phyloP scores from a whole-genome alignment of 2,888 invertebrate genomes.

The Aelia acuminata region DNA sequence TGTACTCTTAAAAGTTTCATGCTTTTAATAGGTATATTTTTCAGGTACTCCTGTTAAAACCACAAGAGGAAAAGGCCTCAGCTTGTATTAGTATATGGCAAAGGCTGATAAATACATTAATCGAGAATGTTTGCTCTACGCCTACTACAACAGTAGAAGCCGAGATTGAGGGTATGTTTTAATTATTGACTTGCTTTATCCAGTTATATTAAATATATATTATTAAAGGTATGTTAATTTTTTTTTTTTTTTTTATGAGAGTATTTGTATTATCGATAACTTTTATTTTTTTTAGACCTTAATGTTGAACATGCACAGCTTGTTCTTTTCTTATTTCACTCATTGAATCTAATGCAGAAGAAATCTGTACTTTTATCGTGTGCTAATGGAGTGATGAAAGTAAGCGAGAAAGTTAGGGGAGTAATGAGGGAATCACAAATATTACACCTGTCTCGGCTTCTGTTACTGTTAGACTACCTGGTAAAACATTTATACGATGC shows the following conservation, averaged over 20 bases:
- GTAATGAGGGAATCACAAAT: slow-evolving; percentile 79
- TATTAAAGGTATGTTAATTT: not conserved
- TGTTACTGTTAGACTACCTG: slow-evolving; percentile 92
- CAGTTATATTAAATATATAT: not conserved
- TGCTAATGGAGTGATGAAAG: slow-evolving; percentile 78
- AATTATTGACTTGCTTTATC: not conserved
- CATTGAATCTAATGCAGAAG: slow-evolving; percentile 95
- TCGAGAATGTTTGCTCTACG: slow-evolving; percentile 84
- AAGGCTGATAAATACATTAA: slow-evolving; percentile 88
- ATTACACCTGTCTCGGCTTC: slow-evolving; percentile 84
- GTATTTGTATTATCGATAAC: not conserved
- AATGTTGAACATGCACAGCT: slow-evolving; percentile 97
- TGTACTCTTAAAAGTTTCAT: not conserved
- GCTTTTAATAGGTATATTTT: not conserved
- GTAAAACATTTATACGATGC: slow-evolving; percentile 97
- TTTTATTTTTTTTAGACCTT: slow-evolving; percentile 75
- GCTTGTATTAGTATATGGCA: slow-evolving; percentile 94
- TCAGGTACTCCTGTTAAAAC: slow-evolving; percentile 81
- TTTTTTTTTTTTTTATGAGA: not conserved
- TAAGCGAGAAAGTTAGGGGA: slow-evolving; percentile 67
- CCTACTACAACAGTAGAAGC: slow-evolving; percentile 74
- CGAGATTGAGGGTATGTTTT: slow-evolving; percentile 78
- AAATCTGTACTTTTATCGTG: slow-evolving; percentile 90
- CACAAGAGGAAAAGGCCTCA: slow-evolving; percentile 89
- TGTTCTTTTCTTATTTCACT: slow-evolving; percentile 93